Evolutionary conservation across 2,797 vertebrate species (phyloP).

Genomic region (Kryptopterus vitreolus): DNA sequence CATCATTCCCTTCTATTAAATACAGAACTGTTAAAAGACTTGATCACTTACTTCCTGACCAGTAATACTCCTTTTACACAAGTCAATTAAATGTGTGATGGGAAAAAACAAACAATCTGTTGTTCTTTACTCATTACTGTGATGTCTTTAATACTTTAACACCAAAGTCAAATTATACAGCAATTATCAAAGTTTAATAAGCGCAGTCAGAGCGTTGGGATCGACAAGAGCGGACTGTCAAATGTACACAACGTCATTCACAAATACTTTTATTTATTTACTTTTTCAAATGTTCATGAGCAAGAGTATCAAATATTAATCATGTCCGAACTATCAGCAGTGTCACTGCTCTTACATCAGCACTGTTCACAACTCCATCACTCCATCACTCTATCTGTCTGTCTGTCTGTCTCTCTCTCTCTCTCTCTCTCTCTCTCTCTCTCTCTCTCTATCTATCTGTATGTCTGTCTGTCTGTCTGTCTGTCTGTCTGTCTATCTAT

Average conservation of each 20-base stretch:
- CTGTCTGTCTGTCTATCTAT: too few species aligned
- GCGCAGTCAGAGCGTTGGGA: neutral
- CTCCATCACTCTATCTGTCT: too few species aligned
- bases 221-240: neutral
- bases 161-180: neutral
- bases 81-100: too few species aligned
- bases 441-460: too few species aligned
- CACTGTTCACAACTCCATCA: too few species aligned
- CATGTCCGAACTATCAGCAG: neutral
- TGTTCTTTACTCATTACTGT: neutral
- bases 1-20: neutral
- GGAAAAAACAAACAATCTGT: neutral
- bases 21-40: neutral
- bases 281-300: neutral
- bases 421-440: too few species aligned
- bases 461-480: too few species aligned
- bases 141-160: neutral
- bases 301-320: neutral
- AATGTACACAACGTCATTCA: neutral
- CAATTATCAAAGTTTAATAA: neutral
- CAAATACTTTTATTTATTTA: too few species aligned
- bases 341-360: neutral
- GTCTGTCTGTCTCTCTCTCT: too few species aligned
- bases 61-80: neutral
- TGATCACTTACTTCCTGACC: slow-evolving; percentile 11